Conservation (phyloP, 2,113 vertebrate species). For the Neolamprologus ventralis region DNA sequence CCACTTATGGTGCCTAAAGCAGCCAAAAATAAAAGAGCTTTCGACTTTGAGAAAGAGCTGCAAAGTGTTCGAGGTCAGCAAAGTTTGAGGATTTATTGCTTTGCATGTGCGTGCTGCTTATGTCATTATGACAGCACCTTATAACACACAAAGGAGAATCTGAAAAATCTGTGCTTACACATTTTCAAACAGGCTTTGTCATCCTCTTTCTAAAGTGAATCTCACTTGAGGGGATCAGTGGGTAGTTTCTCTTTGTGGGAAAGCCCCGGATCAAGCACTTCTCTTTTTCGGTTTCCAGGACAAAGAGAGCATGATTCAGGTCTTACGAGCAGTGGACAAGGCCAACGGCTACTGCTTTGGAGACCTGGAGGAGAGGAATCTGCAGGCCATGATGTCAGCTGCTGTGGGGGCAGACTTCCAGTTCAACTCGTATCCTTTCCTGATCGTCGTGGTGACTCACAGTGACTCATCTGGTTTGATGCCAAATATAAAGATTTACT, state of each 20-base stretch:
- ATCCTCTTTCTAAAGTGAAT: background rate
- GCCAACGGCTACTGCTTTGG: conserved; percentile 94
- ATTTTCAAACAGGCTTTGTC: background rate
- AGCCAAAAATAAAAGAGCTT: background rate
- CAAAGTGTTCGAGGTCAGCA: background rate
- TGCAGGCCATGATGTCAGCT: conserved; percentile 91
- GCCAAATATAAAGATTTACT: background rate
- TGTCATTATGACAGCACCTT: background rate
- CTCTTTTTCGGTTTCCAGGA: conserved; percentile 70
- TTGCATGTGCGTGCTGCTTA: background rate
- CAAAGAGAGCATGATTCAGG: conserved; percentile 83
- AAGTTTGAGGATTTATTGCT: background rate
- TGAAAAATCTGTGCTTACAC: background rate
- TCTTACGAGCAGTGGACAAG: conserved; percentile 89
- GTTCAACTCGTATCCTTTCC: conserved; percentile 90
- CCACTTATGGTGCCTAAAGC: background rate
- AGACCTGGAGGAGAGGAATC: conserved; percentile 81
- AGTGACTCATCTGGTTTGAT: conserved; percentile 42
- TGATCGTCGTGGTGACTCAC: conserved; percentile 33
- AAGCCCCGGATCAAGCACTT: background rate
- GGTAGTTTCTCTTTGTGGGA: background rate
- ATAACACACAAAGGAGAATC: background rate
- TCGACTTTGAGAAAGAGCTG: background rate
- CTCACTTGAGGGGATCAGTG: background rate
- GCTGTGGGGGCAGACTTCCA: conserved; percentile 94